Base-by-base conservation (phyloP, 2,113 vertebrate genomes). In the Petrocephalus zakoni region DNA sequence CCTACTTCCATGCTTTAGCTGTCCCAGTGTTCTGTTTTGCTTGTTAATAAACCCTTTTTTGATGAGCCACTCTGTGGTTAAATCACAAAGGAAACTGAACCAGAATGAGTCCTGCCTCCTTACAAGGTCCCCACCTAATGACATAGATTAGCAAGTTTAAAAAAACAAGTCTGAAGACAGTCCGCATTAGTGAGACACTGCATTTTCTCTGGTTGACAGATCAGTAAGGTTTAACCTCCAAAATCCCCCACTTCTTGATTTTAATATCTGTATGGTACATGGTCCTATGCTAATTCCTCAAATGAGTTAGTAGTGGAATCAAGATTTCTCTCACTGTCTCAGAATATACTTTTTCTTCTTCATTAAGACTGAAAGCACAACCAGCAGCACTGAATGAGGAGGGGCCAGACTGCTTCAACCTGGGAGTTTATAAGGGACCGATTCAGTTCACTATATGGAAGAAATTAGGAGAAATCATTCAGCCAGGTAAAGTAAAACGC, bases 391-490 rank as follows among this genome's bases (percentile, higher is more conserved):
- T 46, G 25, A 64, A 25, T 64, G 84, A 72, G 21, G 58, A 34
- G 1, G 49, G 56, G 7, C 2, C 46, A 5, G 86, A 53, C 1
- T 7, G 6, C 21, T 64, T 89, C 51, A 81, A 88, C 78, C 29
- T 91, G 21, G 90, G 90, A 5, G 2, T 55, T 3, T 90, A 90
- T 55, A 85, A 85, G 53, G 89, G 90, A 8, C 89, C 90, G 2
- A 68, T 90, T 46, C 90, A 91, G 88, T 90, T 84, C 56, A 53
- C 8, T 0, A 42, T 46, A 10, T 90, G 89, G 90, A 91, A 87
- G 46, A 87, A 83, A 56, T 87, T 91, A 83, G 88, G 58, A 61
- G 68, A 58, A 17, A 58, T 89, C 13, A 83, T 91, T 83, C 51
- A 89, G 10, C 90, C 90, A 85, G 90, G 90, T 91, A 56, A 87